phyloP scores from a whole-genome alignment of 1,140 invertebrate genomes.

The Piezodorus guildinii region DNA sequence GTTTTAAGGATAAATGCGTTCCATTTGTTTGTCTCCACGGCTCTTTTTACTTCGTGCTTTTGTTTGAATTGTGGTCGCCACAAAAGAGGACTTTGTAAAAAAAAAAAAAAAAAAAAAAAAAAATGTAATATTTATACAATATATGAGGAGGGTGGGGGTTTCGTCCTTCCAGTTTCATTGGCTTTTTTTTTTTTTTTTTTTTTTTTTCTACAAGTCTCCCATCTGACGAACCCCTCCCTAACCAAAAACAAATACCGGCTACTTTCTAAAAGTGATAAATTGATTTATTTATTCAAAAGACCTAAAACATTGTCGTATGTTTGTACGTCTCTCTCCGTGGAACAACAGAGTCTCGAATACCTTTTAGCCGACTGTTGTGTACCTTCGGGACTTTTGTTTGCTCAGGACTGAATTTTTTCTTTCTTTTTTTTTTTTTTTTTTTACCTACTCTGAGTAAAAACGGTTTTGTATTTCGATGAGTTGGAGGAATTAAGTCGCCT shows the following conservation, averaged over 20 bases:
- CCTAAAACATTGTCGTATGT: conserved; percentile 21
- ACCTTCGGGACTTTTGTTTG: not conserved
- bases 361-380: conserved; percentile 12
- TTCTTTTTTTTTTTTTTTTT: not conserved
- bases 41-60: not conserved
- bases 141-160: conserved; percentile 3
- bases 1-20: conserved; percentile 20
- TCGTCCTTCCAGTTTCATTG: conserved; percentile 4
- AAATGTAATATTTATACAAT: conserved; percentile 17
- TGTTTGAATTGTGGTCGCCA: conserved; percentile 13
- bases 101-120: conserved; percentile 4
- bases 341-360: conserved; percentile 16
- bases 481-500: not conserved
- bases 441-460: not conserved
- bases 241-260: conserved; percentile 15
- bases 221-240: not conserved
- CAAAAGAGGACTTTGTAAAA: not conserved
- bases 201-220: not conserved
- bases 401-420: conserved; percentile 7
- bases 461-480: conserved; percentile 11
- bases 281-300: conserved; percentile 24
- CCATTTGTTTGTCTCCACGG: conserved; percentile 16
- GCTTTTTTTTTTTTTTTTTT: not conserved
- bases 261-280: conserved; percentile 22
- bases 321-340: not conserved